Evolutionary conservation across 2,113 vertebrate genomes (phyloP).

Genomic region (Poicephalus gulielmi): DNA sequence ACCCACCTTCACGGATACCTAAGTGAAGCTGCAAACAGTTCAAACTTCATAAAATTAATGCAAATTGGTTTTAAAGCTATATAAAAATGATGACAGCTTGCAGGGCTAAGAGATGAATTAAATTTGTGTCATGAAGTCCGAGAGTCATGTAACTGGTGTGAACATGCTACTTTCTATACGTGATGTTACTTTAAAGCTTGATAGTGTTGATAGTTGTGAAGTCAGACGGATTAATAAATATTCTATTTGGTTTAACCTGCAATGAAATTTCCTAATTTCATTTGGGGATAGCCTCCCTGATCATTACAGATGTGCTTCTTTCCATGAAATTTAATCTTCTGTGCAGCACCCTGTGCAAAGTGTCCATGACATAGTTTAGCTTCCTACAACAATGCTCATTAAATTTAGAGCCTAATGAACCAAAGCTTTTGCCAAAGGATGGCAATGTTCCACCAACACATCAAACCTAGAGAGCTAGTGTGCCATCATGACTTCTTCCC

Average conservation of each 20-base stretch:
- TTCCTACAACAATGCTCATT: not conserved
- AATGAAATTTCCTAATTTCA: not conserved
- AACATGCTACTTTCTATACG: not conserved
- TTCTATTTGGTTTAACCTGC: not conserved
- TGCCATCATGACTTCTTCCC: not conserved
- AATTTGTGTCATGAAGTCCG: not conserved
- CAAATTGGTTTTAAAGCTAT: not conserved
- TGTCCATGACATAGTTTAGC: not conserved
- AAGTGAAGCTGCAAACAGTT: not conserved
- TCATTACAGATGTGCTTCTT: accelerated
- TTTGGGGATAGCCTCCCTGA: not conserved
- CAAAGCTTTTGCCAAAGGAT: not conserved
- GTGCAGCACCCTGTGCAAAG: not conserved
- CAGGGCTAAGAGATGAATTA: not conserved
- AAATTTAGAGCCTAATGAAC: not conserved
- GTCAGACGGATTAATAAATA: not conserved
- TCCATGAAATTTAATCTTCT: not conserved
- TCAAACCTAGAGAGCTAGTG: not conserved
- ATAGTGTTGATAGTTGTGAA: not conserved
- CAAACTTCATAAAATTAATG: not conserved
- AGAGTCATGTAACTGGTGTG: not conserved
- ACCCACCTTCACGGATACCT: not conserved
- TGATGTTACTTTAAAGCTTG: not conserved
- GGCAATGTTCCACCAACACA: not conserved
- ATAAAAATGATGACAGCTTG: not conserved